phyloP scores from a whole-genome alignment of 2,113 vertebrate genomes.

The Syngnathus scovelli region DNA sequence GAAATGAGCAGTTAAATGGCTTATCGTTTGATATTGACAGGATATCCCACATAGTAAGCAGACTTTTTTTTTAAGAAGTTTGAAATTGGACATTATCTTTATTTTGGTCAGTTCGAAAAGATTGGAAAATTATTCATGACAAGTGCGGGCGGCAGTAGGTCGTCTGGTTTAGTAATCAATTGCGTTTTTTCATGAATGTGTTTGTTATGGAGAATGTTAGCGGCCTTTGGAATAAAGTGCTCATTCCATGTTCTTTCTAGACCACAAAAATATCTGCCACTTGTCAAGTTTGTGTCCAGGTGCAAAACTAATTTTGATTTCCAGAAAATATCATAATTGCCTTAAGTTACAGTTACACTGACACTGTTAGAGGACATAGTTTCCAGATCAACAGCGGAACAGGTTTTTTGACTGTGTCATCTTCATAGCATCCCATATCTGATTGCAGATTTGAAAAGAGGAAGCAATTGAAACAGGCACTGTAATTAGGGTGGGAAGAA shows the following conservation, averaged over 20 bases:
- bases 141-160: too few relatives aligned
- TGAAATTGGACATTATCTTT: neutral
- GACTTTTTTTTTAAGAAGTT: neutral
- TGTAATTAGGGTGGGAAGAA: conserved; percentile 20
- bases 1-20: conserved; percentile 23
- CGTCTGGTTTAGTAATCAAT: too few relatives aligned
- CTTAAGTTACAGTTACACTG: neutral
- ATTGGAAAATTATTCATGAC: too few relatives aligned
- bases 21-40: conserved; percentile 23
- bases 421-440: conserved; percentile 34
- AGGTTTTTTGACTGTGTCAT: conserved; percentile 22
- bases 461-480: conserved; percentile 37
- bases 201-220: too few relatives aligned
- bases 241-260: too few relatives aligned
- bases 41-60: neutral
- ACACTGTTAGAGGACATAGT: neutral
- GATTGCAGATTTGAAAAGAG: conserved; percentile 31
- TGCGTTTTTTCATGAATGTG: too few relatives aligned
- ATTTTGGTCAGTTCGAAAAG: neutral
- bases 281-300: too few relatives aligned
- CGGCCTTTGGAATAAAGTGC: too few relatives aligned
- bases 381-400: conserved; percentile 16
- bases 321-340: too few relatives aligned
- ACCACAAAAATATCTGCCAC: too few relatives aligned
- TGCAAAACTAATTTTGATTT: too few relatives aligned